Conservation (phyloP, 2,797 vertebrate genomes). For the Hyperoplus lanceolatus region DNA sequence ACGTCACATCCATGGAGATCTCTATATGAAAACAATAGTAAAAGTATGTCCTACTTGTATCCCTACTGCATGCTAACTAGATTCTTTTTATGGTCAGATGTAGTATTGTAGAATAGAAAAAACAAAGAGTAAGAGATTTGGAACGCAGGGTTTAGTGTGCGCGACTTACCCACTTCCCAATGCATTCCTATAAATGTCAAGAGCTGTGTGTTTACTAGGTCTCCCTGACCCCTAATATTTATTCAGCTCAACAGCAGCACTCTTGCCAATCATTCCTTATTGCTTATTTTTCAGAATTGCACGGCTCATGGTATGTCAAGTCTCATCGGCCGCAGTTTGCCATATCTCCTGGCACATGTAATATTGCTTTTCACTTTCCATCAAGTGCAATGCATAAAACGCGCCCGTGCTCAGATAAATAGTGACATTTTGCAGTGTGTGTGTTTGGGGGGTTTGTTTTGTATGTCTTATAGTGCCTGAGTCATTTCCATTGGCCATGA, state of each 20-base stretch:
- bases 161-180: conserved; percentile 53
- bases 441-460: conserved; percentile 68
- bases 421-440: conserved; percentile 74
- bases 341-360: conserved; percentile 75
- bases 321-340: conserved; percentile 77
- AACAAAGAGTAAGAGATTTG: too few species aligned
- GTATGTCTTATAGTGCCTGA: conserved; percentile 48
- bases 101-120: too few species aligned
- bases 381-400: conserved; percentile 64
- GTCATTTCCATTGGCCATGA: conserved; percentile 57
- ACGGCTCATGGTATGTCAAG: conserved; percentile 69
- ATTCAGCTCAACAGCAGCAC: conserved; percentile 75
- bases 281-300: conserved; percentile 67
- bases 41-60: too few species aligned
- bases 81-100: too few species aligned
- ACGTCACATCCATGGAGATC: too few species aligned
- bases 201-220: conserved; percentile 69
- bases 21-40: too few species aligned
- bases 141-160: conserved; percentile 4
- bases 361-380: conserved; percentile 86
- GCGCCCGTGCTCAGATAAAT: conserved; percentile 69
- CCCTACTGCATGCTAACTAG: too few species aligned
- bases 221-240: conserved; percentile 78
- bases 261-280: conserved; percentile 76
- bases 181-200: conserved; percentile 81